Conservation (phyloP, 2,888 invertebrate species). For the Agapetus fuscipes region DNA sequence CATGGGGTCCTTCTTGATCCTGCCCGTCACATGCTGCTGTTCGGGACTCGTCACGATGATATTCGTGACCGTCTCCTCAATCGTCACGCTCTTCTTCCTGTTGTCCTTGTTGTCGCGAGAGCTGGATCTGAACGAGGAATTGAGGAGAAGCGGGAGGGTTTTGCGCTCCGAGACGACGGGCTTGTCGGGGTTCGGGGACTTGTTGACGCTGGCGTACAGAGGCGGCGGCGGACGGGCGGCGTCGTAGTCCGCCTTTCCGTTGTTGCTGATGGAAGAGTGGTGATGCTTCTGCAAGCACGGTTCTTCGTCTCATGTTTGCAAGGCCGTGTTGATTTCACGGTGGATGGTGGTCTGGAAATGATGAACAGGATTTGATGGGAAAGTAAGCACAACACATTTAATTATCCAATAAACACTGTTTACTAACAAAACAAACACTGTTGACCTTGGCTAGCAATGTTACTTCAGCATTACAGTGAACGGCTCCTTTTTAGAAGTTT, state of each 20-base stretch:
- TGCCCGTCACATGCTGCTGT: too few species aligned
- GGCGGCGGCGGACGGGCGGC: conserved; percentile 14
- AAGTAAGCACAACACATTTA: too few species aligned
- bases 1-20: conserved; percentile 28
- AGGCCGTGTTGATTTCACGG: conserved; percentile 71
- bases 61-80: conserved; percentile 21
- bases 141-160: conserved; percentile 25
- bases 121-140: conserved; percentile 21
- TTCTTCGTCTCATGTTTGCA: conserved; percentile 57
- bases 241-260: conserved; percentile 1
- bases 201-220: conserved; percentile 18
- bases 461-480: too few species aligned
- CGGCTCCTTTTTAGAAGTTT: too few species aligned
- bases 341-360: conserved; percentile 59
- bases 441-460: too few species aligned
- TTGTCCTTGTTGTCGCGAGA: too few species aligned
- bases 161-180: conserved; percentile 10
- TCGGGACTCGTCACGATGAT: conserved; percentile 8
- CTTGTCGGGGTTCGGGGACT: conserved; percentile 22
- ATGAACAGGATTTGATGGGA: too few species aligned
- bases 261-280: too few species aligned
- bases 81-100: conserved; percentile 20
- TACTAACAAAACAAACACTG: too few species aligned
- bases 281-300: conserved; percentile 9
- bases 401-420: too few species aligned